Conservation (phyloP, 2,888 invertebrate genomes). For the Pimpla rufipes region DNA sequence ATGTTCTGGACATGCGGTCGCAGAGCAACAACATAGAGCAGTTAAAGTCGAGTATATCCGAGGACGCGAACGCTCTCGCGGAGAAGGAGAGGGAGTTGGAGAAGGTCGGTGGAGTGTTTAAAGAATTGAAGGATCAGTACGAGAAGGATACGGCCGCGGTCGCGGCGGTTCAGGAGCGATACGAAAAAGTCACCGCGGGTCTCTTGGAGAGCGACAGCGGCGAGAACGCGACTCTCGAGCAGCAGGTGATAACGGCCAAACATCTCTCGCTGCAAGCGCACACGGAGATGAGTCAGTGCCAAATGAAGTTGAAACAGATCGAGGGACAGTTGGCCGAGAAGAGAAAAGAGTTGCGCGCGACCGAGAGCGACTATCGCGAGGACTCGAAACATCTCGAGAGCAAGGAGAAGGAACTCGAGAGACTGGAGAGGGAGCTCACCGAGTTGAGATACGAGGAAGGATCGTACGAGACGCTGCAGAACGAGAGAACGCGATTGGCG, state of each 20-base stretch:
- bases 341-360: slow-evolving; percentile 89
- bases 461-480: slow-evolving; percentile 86
- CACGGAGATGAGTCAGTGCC: slow-evolving; percentile 92
- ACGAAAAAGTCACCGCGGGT: slow-evolving; percentile 94
- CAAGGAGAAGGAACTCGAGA: slow-evolving; percentile 87
- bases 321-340: slow-evolving; percentile 89
- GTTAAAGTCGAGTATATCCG: slow-evolving; percentile 89
- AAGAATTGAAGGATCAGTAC: slow-evolving; percentile 89
- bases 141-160: slow-evolving; percentile 89
- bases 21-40: slow-evolving; percentile 90
- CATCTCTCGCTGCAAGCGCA: slow-evolving; percentile 91
- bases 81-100: slow-evolving; percentile 88
- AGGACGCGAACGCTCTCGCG: slow-evolving; percentile 89
- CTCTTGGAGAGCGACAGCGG: slow-evolving; percentile 92
- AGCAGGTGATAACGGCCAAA: slow-evolving; percentile 95
- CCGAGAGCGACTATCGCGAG: slow-evolving; percentile 89
- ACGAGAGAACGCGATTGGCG: slow-evolving; percentile 86
- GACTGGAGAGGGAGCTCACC: slow-evolving; percentile 87
- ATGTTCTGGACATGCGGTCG: slow-evolving; percentile 89
- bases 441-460: slow-evolving; percentile 89
- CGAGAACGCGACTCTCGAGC: slow-evolving; percentile 93
- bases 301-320: slow-evolving; percentile 91
- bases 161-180: slow-evolving; percentile 91
- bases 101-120: slow-evolving; percentile 89
- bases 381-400: slow-evolving; percentile 88